Evolutionary conservation across 2,797 vertebrate species (phyloP), one percentile per base, ranked within the genome.

Genomic region (Cichlasoma orientale): DNA sequence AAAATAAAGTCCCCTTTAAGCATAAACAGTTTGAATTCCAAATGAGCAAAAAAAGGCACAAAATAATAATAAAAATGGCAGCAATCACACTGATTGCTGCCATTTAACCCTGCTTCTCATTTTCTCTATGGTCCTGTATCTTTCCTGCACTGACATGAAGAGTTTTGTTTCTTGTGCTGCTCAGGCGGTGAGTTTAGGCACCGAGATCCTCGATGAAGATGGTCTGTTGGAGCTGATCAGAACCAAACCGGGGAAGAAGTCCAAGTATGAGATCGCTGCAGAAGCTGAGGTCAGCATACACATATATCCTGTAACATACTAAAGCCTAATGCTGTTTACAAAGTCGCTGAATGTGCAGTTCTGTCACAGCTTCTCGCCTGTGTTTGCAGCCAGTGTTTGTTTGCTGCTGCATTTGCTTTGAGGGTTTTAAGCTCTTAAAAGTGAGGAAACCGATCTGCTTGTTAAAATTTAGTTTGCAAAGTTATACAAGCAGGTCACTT

Each of bases 231-330:
- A 97, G 82, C 95, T 99, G 75, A 97, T 99, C 88, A 95, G 96
- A 87, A 97, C 95, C 80, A 96, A 97, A 95, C 98, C 98, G 23
- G 98, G 97, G 77, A 99, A 98, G 90, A 99, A 96, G 89, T 99
- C 98, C 53, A 99, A 98, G 87, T 99, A 98, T 2, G 97, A 98
- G 91, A 94, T 98, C 55, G 96, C 95, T 2, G 96, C 96, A 59
- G 97, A 99, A 93, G 88, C 95, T 6, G 97, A 99, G 98, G 98
- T 96, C 55, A 77, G 92, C 27, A 3, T 33, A 47, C 21, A 33
- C 31, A 4, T 55, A 50, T 54, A 12, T 59, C 7, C 1, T 55
- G 23, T n/a, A 50, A 68, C 19, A 44, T 29, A 50, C 1, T 50
- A 36, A 36, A 8, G 14, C 6, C 18, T 16, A 47, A 18, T 47